Evolutionary conservation across 2,797 vertebrate genomes (phyloP), one percentile per base, ranked within the genome.

Genomic region (Sitta carolinensis): DNA sequence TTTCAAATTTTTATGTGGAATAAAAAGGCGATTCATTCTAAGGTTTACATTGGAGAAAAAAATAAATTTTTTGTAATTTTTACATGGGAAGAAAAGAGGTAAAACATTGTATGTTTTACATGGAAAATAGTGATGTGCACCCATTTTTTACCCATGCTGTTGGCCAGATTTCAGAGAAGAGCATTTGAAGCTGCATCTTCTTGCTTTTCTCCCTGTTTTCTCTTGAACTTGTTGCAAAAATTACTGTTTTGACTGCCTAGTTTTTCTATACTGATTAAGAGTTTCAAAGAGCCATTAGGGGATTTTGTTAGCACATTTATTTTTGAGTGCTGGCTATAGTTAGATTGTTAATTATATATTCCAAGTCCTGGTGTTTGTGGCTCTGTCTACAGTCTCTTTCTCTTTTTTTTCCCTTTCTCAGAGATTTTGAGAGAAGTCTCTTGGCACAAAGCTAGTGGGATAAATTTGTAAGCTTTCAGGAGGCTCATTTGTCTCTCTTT

Each of bases 1-100:
- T 3, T 22, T 6, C 16, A 1, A 0, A 1, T 11, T 48, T 67
- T 68, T 51, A 26, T 15, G 3, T 22, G 29, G 32, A 38, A 27
- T 16, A 3, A 66, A 36, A 54, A 73, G 42, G 19, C 0, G 4
- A 34, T 54, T 5, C 2, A 3, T 43, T 55, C 5, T 14, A 6
- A 11, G 38, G 26, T 74, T 70, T 58, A 8, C 12, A 10, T 5
- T 48, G 1, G 38, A 15, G 25, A 7, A 13, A 5, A 40, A 55
- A 26, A 8, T 5, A 14, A 51, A 40, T 62, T 5, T 0, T 2
- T 27, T 23, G 18, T 2, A 1, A 5, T 32, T 64, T 70, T 72
- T 36, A 21, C 11, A 5, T 21, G 6, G 17, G 4, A 6, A 10
- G 34, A 13, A 59, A 27, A 43, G 25, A 25, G 13, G 7, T 2